A percentile compares a stretch with the other conserved stretches of the same genome.
Evolutionary conservation across 2,888 invertebrate species (phyloP).

Genomic region (Lagria hirta): DNA sequence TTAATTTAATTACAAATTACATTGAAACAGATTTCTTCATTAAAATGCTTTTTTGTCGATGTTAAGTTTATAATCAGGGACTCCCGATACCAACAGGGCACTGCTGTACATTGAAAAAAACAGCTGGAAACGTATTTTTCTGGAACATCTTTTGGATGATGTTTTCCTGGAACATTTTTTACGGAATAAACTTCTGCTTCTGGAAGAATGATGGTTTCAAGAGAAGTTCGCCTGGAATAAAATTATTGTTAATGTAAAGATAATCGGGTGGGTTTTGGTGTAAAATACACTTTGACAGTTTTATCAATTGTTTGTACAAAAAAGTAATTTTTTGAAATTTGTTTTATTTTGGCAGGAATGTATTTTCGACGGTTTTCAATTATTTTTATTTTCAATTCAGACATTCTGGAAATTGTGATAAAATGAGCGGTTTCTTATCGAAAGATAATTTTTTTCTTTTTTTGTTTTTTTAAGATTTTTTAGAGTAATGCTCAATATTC

Average conservation of each 20-base stretch:
- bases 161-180: constrained; percentile 36
- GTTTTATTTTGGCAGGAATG: constrained; percentile 41
- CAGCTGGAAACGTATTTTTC: constrained; percentile 34
- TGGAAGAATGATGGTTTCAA: constrained; percentile 28
- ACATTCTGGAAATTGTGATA: not conserved
- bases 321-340: constrained; percentile 29
- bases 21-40: constrained; percentile 38
- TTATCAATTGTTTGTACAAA: constrained; percentile 33
- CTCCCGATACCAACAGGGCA: constrained; percentile 50
- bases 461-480: not conserved
- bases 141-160: constrained; percentile 3
- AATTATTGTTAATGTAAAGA: too few relatives aligned
- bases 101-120: constrained; percentile 43
- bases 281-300: constrained; percentile 40
- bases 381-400: not conserved
- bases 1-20: constrained; percentile 21
- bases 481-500: not conserved
- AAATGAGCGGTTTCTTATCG: not conserved
- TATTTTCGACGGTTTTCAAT: constrained; percentile 38
- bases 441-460: too few relatives aligned
- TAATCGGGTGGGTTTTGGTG: too few relatives aligned
- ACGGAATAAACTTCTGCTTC: constrained; percentile 35
- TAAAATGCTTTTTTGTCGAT: constrained; percentile 34
- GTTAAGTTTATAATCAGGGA: constrained; percentile 40
- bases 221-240: constrained; percentile 25